Percentiles rank a stretch among this genome's conserved stretches.
phyloP scores from a whole-genome alignment of 53 echinoderm and acorn worm species.

The Luidia sarsii region DNA sequence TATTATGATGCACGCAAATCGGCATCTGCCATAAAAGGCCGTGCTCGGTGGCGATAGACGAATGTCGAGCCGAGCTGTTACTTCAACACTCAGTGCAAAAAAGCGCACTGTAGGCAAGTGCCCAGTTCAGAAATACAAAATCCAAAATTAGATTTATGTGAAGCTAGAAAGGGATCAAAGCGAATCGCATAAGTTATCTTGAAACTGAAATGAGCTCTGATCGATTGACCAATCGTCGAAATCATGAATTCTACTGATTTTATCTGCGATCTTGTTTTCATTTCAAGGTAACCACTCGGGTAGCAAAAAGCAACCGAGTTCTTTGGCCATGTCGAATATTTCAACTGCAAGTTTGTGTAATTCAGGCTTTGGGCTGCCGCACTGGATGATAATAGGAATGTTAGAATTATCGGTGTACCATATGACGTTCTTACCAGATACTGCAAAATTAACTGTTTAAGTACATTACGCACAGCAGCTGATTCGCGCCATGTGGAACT shows the following conservation, averaged over 20 bases:
- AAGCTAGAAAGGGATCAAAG: background rate
- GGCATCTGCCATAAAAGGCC: background rate
- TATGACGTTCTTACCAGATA: constrained; percentile 31
- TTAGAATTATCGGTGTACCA: constrained; percentile 44
- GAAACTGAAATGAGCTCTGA: background rate
- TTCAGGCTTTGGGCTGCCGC: constrained; percentile 24
- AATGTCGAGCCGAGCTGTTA: background rate
- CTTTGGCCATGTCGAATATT: constrained; percentile 18
- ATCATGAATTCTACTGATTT: constrained; percentile 31
- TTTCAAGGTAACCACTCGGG: constrained; percentile 46
- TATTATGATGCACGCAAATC: constrained; percentile 24
- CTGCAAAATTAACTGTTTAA: background rate
- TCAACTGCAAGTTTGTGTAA: constrained; percentile 11
- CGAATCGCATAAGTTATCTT: constrained; percentile 41
- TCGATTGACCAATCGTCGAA: constrained; percentile 49
- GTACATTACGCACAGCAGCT: constrained; percentile 21
- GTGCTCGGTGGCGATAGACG: background rate
- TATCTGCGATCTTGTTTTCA: constrained; percentile 44
- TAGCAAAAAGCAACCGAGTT: background rate
- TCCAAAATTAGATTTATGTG: no score
- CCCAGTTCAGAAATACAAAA: background rate
- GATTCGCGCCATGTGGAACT: constrained; percentile 59
- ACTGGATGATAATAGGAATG: constrained; percentile 22
- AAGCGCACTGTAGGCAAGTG: background rate
- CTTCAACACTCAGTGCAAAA: background rate